A percentile compares a stretch with the other conserved stretches of the same genome.
These are phyloP conservation scores for Ardeotis arabs DNA, from an alignment of 2,113 vertebrate species.

Conservation along the genomic window DNA sequence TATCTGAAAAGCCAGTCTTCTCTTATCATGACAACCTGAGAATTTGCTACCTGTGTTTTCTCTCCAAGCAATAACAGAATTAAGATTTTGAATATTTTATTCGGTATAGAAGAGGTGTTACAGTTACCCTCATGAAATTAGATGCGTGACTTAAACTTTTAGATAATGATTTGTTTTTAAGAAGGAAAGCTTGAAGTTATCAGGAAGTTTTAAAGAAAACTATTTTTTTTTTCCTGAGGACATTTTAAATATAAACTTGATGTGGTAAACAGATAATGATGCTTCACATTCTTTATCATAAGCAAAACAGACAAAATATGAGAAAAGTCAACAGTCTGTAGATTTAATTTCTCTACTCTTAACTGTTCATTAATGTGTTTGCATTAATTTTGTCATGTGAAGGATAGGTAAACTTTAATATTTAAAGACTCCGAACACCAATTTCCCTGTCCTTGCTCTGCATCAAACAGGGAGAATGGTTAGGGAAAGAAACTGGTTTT, in stretches of 20 bases:
- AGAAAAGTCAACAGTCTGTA: background rate
- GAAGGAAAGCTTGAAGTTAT: background rate
- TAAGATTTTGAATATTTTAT: constrained; percentile 40
- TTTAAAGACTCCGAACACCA: background rate
- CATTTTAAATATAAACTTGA: background rate
- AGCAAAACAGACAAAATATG: background rate
- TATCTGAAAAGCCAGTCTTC: constrained; percentile 46
- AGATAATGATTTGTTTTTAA: background rate
- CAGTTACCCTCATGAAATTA: background rate
- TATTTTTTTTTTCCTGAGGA: background rate
- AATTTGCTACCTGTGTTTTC: constrained; percentile 36
- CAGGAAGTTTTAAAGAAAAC: background rate
- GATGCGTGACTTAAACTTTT: background rate
- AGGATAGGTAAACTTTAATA: background rate
- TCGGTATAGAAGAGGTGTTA: background rate
- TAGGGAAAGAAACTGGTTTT: background rate
- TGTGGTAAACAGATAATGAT: background rate
- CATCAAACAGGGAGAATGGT: background rate
- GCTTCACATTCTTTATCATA: background rate
- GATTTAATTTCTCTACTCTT: background rate
- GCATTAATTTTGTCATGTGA: background rate
- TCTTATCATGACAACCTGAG: constrained; percentile 32
- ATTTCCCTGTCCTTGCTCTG: background rate
- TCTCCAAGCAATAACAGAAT: constrained; percentile 42
- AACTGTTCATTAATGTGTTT: background rate